Conservation (phyloP, 1,140 invertebrate species). For the Zaprionus taronus region DNA sequence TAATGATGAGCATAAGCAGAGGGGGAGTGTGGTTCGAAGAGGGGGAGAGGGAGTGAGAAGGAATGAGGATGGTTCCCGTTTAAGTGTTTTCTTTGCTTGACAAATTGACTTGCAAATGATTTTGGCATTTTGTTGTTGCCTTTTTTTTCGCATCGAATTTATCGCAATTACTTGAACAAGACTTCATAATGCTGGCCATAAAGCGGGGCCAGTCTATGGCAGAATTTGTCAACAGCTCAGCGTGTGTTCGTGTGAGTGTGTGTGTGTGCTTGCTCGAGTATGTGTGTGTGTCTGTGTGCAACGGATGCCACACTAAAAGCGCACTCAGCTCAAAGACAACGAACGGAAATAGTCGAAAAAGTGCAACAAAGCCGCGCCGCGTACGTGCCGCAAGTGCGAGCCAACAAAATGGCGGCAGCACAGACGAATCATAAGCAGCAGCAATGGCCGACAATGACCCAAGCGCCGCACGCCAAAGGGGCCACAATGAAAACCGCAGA, state of each 20-base stretch:
- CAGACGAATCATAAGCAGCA: constrained; percentile 76
- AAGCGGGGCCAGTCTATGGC: constrained; percentile 26
- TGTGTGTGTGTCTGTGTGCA: constrained; percentile 49
- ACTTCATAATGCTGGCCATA: constrained; percentile 60
- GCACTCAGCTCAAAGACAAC: constrained; percentile 80
- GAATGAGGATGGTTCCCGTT: constrained; percentile 6
- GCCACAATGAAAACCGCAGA: constrained; percentile 66
- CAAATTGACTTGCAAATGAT: constrained; percentile 80
- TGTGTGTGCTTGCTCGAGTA: constrained; percentile 14
- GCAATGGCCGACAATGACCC: constrained; percentile 76
- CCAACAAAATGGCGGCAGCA: constrained; percentile 70
- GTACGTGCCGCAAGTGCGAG: constrained; percentile 60
- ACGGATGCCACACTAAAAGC: constrained; percentile 77
- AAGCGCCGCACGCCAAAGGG: constrained; percentile 44
- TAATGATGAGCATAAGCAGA: constrained; percentile 62
- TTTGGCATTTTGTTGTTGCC: constrained; percentile 45
- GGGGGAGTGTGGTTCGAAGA: background rate
- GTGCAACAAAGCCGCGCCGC: constrained; percentile 44
- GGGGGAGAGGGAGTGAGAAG: background rate
- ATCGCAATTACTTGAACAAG: constrained; percentile 43
- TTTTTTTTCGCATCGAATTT: constrained; percentile 20
- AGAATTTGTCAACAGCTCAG: constrained; percentile 43
- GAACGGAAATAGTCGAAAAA: constrained; percentile 67
- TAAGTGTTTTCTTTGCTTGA: constrained; percentile 61
- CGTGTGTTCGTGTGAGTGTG: constrained; percentile 5